Conservation (phyloP, 2,888 invertebrate species). For the Diaperis boleti region DNA sequence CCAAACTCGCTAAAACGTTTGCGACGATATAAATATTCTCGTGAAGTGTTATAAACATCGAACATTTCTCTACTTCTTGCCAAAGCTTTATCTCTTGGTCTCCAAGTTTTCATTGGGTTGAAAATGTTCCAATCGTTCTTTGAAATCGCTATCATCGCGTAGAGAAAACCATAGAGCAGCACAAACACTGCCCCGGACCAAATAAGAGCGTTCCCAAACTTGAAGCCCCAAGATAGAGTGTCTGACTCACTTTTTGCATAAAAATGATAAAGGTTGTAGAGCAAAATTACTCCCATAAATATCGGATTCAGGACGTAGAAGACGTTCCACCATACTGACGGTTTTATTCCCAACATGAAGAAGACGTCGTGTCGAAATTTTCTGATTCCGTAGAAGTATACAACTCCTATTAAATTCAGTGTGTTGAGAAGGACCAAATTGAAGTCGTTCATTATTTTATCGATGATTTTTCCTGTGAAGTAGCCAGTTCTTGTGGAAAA, state of each 20-base stretch:
- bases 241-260: not conserved
- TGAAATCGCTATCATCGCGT: not conserved
- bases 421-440: slow-evolving; percentile 17
- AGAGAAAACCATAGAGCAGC: slow-evolving; percentile 10
- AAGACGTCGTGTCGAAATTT: slow-evolving; percentile 45
- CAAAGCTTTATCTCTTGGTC: slow-evolving; percentile 26
- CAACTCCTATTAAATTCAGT: slow-evolving; percentile 13
- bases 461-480: slow-evolving; percentile 1
- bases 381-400: slow-evolving; percentile 40
- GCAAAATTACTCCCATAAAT: slow-evolving; percentile 17
- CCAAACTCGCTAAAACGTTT: slow-evolving; percentile 17
- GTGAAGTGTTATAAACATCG: slow-evolving; percentile 35
- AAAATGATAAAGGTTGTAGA: slow-evolving; percentile 12
- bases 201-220: not conserved
- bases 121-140: slow-evolving; percentile 4
- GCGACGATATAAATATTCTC: slow-evolving; percentile 43
- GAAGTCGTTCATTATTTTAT: slow-evolving; percentile 3
- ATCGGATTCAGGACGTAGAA: slow-evolving; percentile 30
- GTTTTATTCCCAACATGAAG: slow-evolving; percentile 47
- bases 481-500: slow-evolving; percentile 21
- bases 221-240: not conserved
- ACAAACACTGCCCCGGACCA: not conserved
- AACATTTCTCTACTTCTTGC: slow-evolving; percentile 43
- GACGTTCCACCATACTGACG: slow-evolving; percentile 39
- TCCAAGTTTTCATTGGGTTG: slow-evolving; percentile 18